Evolutionary conservation across 2,797 vertebrate species (phyloP), one percentile per base, ranked within the genome.

Genomic region (Ptychadena robeensis): DNA sequence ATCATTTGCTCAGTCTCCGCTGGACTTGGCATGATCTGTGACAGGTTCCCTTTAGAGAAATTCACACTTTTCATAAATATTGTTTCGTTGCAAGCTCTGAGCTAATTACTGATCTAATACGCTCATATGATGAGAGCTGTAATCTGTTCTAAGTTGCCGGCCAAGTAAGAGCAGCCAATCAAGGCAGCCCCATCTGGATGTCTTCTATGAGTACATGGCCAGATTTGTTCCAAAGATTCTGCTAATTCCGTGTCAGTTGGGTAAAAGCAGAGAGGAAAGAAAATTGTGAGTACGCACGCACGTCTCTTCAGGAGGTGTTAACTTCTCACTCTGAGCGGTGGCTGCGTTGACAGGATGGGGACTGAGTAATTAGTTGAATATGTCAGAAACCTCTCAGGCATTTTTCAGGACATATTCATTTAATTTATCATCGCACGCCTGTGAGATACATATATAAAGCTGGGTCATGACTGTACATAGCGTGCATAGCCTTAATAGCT

Each of bases 121-220:
- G 5, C 35, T 64, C 57, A 31, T 72, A 73, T 71, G 37, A 80
- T 35, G 61, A 73, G 69, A 81, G 44, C 27, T 22, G 65, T 73
- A 68, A 79, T 79, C 73, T 77, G 73, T 76, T 74, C 73, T 77
- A 71, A 34, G 37, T 40, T 70, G 48, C 34, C 37, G 35, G 81
- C 73, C 66, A 77, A 82, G 66, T 77, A 48, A 77, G 70, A 77
- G 64, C 81, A 70, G 57, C 66, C 22, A 64, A 71, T 77, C 66
- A 82, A 11, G 7, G 22, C 8, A 1, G 5, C 37, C 66, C 81
- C 81, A 82, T 82, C 81, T 82, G 81, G 73, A 40, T 77, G 30
- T 40, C 48, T 79, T 27, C n/a, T 59, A 14, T 69, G 34, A 69
- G 25, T 25, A 15, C 40, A 44, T 65, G 15, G 25, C 34, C 38